Evolutionary conservation across 2,797 vertebrate genomes (phyloP).

Genomic region (Falco columbarius): DNA sequence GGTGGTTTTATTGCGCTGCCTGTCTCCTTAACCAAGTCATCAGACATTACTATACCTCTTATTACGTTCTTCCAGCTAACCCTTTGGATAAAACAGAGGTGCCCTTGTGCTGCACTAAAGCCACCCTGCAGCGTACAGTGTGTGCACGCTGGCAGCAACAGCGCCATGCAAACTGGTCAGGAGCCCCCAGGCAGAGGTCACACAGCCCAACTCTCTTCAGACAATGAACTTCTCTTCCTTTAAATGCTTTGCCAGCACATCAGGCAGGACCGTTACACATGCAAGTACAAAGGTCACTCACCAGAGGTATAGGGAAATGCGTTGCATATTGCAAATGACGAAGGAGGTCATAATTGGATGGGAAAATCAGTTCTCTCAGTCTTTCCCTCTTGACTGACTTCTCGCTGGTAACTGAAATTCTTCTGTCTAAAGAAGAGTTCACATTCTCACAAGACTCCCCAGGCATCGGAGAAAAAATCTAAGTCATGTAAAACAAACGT

Average conservation of each 20-base stretch:
- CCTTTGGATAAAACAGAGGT: rapidly evolving
- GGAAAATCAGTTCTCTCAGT: slow-evolving; percentile 73
- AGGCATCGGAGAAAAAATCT: slow-evolving; percentile 79
- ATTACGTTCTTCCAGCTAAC: rapidly evolving
- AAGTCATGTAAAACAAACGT: slow-evolving; percentile 72
- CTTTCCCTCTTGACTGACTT: slow-evolving; percentile 74
- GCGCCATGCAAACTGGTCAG: rapidly evolving
- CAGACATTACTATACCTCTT: rapidly evolving
- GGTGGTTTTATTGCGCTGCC: neutral
- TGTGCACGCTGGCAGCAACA: rapidly evolving
- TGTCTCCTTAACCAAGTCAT: neutral
- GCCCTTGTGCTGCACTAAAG: rapidly evolving
- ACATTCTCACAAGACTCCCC: slow-evolving; percentile 74
- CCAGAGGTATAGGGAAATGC: slow-evolving; percentile 79
- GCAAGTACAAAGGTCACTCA: slow-evolving; percentile 34
- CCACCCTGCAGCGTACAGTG: neutral
- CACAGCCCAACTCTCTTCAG: neutral
- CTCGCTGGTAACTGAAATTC: slow-evolving; percentile 70
- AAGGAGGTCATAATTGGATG: slow-evolving; percentile 77
- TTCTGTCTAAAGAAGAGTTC: slow-evolving; percentile 69
- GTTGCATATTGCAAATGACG: slow-evolving; percentile 78
- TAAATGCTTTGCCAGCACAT: rapidly evolving
- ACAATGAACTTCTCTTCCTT: neutral
- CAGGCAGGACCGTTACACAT: neutral
- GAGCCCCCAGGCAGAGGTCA: neutral